Percentiles rank a stretch among this genome's conserved stretches.
phyloP scores from a whole-genome alignment of 2,113 vertebrate species.

The Macquaria australasica region DNA sequence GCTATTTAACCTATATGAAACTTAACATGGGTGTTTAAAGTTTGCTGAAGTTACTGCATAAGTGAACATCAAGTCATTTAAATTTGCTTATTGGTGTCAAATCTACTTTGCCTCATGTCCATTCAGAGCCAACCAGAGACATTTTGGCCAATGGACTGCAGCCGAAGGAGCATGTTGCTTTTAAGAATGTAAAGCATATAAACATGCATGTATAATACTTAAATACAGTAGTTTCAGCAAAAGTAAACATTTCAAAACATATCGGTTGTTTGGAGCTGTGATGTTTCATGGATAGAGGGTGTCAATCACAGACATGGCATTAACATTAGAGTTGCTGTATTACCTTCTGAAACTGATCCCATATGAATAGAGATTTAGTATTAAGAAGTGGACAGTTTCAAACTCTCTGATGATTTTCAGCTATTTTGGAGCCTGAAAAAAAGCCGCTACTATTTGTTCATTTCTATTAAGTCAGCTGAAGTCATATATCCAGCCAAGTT shows the following conservation, averaged over 20 bases:
- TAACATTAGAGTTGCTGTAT: neutral
- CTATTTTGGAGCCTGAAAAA: too few species aligned
- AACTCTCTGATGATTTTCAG: too few species aligned
- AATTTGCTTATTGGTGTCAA: constrained; percentile 2
- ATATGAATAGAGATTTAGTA: too few species aligned
- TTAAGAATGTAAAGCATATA: neutral
- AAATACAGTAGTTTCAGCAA: neutral
- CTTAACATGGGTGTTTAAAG: neutral
- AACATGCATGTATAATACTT: neutral
- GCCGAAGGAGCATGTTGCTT: neutral
- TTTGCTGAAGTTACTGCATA: neutral
- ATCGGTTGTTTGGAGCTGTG: neutral
- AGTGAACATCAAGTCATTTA: constrained; percentile 11
- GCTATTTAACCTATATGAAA: neutral
- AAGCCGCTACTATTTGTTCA: too few species aligned
- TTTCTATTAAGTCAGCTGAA: neutral
- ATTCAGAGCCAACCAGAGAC: neutral
- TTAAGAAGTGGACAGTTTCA: too few species aligned
- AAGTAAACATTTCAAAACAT: neutral
- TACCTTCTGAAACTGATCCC: neutral
- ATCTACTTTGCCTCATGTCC: neutral
- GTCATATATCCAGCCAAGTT: neutral
- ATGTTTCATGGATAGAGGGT: neutral
- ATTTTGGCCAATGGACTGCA: neutral
- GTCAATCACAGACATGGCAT: neutral